Percentiles rank a stretch among this genome's conserved stretches.
phyloP scores from a whole-genome alignment of 2,888 invertebrate species.

The Nemapogon koenigi region DNA sequence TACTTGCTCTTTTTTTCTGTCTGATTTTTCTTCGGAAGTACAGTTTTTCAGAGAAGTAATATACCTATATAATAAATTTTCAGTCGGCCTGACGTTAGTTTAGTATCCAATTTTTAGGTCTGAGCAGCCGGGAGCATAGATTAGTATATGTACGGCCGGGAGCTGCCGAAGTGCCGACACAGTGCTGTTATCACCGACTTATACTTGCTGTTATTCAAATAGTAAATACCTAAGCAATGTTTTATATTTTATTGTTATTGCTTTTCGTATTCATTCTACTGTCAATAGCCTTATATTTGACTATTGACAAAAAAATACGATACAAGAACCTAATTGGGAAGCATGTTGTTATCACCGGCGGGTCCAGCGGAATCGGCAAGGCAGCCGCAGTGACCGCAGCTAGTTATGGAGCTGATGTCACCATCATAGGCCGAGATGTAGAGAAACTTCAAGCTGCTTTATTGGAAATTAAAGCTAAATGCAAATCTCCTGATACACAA shows the following conservation, averaged over 20 bases:
- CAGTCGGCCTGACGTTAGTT: no score
- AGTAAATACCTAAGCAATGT: no score
- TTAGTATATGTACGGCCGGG: no score
- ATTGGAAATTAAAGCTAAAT: slow-evolving; percentile 52
- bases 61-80: no score
- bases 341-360: slow-evolving; percentile 86
- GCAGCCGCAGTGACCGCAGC: slow-evolving; percentile 80
- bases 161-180: no score
- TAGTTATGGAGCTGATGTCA: slow-evolving; percentile 84
- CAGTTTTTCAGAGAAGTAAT: no score
- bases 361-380: slow-evolving; percentile 95
- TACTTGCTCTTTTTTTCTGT: no score
- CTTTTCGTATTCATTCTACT: slow-evolving; percentile 1
- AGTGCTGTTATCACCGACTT: no score
- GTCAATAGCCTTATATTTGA: slow-evolving; percentile 16
- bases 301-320: slow-evolving; percentile 30
- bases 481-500: slow-evolving; percentile 25
- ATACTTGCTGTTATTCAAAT: no score
- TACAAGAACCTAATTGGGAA: slow-evolving; percentile 47
- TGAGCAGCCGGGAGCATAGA: no score
- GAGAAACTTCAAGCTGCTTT: slow-evolving; percentile 70
- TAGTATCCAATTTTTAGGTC: no score
- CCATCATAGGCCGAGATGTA: slow-evolving; percentile 85
- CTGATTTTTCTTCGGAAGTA: no score
- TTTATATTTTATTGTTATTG: slow-evolving; percentile 2